A percentile compares a stretch with the other conserved stretches of the same genome.
phyloP scores from a whole-genome alignment of 2,113 vertebrate genomes.

The Oryzias javanicus region DNA sequence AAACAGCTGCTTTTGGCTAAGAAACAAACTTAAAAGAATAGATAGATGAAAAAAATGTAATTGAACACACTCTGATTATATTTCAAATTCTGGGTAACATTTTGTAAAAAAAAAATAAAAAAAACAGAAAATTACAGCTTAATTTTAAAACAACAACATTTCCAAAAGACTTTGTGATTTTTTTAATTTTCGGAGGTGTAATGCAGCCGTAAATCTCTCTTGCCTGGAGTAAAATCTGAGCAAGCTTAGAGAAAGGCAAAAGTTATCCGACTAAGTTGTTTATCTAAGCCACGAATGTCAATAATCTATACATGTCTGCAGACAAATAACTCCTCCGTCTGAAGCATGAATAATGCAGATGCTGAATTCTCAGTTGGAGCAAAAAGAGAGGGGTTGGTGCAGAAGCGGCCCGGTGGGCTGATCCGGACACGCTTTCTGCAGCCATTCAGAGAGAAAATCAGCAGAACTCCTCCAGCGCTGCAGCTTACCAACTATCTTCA shows the following conservation, averaged over 20 bases:
- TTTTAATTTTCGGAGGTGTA: background rate
- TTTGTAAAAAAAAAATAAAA: background rate
- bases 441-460: conserved; percentile 36
- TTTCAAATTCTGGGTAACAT: background rate
- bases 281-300: conserved; percentile 33
- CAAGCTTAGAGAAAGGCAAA: background rate
- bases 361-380: conserved; percentile 16
- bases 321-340: conserved; percentile 41
- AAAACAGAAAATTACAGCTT: no score
- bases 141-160: background rate
- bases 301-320: conserved; percentile 36
- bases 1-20: no score
- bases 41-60: no score
- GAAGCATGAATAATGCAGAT: conserved; percentile 50
- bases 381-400: conserved; percentile 12
- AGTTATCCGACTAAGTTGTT: conserved; percentile 15
- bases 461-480: conserved; percentile 15
- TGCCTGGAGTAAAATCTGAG: background rate
- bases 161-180: background rate
- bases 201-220: background rate
- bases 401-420: conserved; percentile 9
- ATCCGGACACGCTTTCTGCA: conserved; percentile 19
- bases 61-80: no score
- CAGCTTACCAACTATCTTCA: conserved; percentile 28
- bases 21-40: no score